These are phyloP conservation scores for Pollenia labialis DNA, from an alignment of 2,888 invertebrate genomes.

Conservation along the genomic window DNA sequence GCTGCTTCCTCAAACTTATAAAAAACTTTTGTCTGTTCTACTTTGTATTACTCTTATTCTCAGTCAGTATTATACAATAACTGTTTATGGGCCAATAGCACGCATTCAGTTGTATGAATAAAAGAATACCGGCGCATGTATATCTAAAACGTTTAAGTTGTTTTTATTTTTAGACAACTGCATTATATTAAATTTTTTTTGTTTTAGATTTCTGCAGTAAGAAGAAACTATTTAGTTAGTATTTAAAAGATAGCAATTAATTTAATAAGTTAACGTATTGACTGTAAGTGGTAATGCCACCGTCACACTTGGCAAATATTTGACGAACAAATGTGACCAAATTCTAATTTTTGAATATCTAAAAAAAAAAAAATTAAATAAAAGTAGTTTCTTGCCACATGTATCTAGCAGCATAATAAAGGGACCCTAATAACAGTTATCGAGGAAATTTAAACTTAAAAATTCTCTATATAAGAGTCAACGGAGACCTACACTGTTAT, in stretches of 20 bases:
- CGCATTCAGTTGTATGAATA: conserved; percentile 59
- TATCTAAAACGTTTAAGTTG: conserved; percentile 35
- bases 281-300: too few species aligned
- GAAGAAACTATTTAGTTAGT: conserved; percentile 10
- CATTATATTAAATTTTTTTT: conserved; percentile 43
- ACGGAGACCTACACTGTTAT: too few species aligned
- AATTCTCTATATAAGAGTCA: too few species aligned
- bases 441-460: too few species aligned
- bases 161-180: conserved; percentile 48
- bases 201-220: conserved; percentile 5
- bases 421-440: too few species aligned
- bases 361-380: too few species aligned
- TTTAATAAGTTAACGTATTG: conserved; percentile 1
- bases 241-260: conserved; percentile 25
- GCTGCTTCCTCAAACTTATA: conserved; percentile 13
- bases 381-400: too few species aligned
- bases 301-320: too few species aligned
- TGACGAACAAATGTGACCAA: too few species aligned
- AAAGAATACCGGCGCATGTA: neutral
- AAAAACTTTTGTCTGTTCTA: conserved; percentile 4
- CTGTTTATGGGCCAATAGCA: conserved; percentile 74
- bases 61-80: conserved; percentile 29
- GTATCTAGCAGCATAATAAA: too few species aligned
- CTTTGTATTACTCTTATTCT: conserved; percentile 32
- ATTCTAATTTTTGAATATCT: too few species aligned